Evolutionary conservation across 2,113 vertebrate species (phyloP).

Genomic region (Poeciliopsis prolifica): DNA sequence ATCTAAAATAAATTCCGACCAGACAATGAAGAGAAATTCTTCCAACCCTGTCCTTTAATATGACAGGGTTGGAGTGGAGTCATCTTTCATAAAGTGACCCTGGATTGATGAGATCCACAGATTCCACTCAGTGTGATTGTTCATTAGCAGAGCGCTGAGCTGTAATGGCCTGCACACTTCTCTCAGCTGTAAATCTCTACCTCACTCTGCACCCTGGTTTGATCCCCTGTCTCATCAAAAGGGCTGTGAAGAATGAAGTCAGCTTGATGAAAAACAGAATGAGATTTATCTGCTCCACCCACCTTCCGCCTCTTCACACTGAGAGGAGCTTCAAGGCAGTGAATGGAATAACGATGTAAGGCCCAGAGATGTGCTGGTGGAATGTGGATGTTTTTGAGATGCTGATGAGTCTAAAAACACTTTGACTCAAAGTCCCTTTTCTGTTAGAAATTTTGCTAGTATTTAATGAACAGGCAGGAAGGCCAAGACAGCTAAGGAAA

Average conservation of each 20-base stretch:
- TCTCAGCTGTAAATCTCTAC: constrained; percentile 60
- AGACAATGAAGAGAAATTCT: constrained; percentile 35
- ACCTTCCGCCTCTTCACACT: constrained; percentile 15
- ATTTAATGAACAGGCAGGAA: not conserved
- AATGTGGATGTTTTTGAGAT: constrained; percentile 40
- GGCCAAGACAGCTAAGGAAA: not conserved
- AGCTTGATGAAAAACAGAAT: constrained; percentile 68
- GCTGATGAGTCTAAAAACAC: not conserved
- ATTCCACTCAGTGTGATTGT: constrained; percentile 42
- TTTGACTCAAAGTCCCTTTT: not conserved
- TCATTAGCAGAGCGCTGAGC: constrained; percentile 59
- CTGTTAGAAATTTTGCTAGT: not conserved
- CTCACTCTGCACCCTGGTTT: constrained; percentile 57
- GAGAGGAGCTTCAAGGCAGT: constrained; percentile 17
- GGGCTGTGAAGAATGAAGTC: constrained; percentile 62
- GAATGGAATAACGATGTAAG: constrained; percentile 12
- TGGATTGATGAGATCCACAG: constrained; percentile 44
- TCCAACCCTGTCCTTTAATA: constrained; percentile 20
- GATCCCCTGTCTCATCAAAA: constrained; percentile 69
- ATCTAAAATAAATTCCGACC: constrained; percentile 11
- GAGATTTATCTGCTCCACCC: constrained; percentile 60
- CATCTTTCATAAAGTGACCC: constrained; percentile 17
- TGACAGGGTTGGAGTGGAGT: constrained; percentile 34
- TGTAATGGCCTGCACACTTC: constrained; percentile 59
- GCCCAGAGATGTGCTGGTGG: constrained; percentile 33